phyloP scores from a whole-genome alignment of 2,888 invertebrate species.

The Lasiommata megera region DNA sequence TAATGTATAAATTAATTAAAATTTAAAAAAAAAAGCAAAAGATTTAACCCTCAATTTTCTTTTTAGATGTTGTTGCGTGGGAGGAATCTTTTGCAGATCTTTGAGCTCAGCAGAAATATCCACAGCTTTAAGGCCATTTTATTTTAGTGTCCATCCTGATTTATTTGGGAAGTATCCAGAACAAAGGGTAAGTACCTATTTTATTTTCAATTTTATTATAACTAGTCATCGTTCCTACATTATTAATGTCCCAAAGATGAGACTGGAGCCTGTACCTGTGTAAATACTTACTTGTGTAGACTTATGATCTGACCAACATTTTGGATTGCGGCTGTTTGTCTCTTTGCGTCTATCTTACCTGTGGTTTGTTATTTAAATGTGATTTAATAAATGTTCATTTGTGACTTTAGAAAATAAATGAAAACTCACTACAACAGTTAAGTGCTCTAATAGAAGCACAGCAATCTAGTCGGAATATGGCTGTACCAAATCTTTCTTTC shows the following conservation, averaged over 20 bases:
- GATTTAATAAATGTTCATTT: too few relatives aligned
- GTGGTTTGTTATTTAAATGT: too few relatives aligned
- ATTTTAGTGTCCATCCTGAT: slow-evolving; percentile 97
- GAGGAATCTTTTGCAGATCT: slow-evolving; percentile 55
- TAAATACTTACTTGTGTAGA: too few relatives aligned
- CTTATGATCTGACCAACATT: too few relatives aligned
- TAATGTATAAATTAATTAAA: background rate
- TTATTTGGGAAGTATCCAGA: slow-evolving; percentile 95
- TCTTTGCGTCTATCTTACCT: too few relatives aligned
- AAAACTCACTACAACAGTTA: slow-evolving; percentile 92
- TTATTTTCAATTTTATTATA: background rate
- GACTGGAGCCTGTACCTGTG: too few relatives aligned
- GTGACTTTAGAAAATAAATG: slow-evolving; percentile 88
- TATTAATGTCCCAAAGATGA: too few relatives aligned
- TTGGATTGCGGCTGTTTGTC: too few relatives aligned
- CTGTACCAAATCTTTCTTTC: slow-evolving; percentile 86
- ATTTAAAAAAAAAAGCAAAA: background rate
- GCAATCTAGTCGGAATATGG: slow-evolving; percentile 82
- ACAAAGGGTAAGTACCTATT: slow-evolving; percentile 84
- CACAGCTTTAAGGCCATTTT: slow-evolving; percentile 95
- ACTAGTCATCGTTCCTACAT: too few relatives aligned
- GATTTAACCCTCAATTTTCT: background rate
- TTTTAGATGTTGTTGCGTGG: slow-evolving; percentile 45
- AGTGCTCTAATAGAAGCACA: slow-evolving; percentile 92
- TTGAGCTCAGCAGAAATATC: slow-evolving; percentile 92